A percentile compares a stretch with the other conserved stretches of the same genome.
phyloP scores from a whole-genome alignment of 2,113 vertebrate genomes.

The Coptodon bakossiorum region DNA sequence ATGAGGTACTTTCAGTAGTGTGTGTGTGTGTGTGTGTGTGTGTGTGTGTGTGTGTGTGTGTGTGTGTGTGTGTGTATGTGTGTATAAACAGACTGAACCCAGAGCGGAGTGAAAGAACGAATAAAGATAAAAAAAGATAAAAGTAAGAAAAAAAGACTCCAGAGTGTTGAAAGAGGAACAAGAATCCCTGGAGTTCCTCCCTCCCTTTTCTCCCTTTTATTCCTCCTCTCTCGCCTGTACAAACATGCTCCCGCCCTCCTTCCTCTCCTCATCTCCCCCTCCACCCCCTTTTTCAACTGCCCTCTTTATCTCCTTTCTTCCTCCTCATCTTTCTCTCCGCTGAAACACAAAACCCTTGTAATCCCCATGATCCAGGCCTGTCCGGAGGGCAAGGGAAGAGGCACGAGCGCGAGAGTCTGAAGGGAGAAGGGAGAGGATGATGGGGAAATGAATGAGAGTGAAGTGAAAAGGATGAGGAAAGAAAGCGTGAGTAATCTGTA shows the following conservation, averaged over 20 bases:
- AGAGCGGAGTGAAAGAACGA: neutral
- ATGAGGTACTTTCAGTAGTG: too few species aligned
- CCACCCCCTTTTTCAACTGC: constrained; percentile 9
- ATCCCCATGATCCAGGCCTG: constrained; percentile 48
- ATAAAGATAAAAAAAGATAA: neutral
- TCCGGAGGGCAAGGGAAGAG: constrained; percentile 18
- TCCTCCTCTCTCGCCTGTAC: neutral
- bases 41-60: too few species aligned
- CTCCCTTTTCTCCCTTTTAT: neutral
- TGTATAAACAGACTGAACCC: neutral
- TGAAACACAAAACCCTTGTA: constrained; percentile 65
- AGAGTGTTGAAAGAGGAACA: constrained; percentile 31
- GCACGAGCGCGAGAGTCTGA: neutral
- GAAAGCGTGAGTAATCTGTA: neutral
- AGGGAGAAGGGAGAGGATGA: neutral
- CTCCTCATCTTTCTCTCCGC: constrained; percentile 46
- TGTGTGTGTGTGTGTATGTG: neutral
- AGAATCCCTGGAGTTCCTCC: constrained; percentile 31
- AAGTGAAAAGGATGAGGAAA: neutral
- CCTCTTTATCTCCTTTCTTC: constrained; percentile 48
- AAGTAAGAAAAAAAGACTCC: constrained; percentile 13
- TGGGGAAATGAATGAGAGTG: neutral
- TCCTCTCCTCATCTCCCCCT: neutral
- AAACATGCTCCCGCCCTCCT: constrained; percentile 1
- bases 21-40: too few species aligned